Evolutionary conservation across 2,113 vertebrate genomes (phyloP).

Genomic region (Spea multiplicata): DNA sequence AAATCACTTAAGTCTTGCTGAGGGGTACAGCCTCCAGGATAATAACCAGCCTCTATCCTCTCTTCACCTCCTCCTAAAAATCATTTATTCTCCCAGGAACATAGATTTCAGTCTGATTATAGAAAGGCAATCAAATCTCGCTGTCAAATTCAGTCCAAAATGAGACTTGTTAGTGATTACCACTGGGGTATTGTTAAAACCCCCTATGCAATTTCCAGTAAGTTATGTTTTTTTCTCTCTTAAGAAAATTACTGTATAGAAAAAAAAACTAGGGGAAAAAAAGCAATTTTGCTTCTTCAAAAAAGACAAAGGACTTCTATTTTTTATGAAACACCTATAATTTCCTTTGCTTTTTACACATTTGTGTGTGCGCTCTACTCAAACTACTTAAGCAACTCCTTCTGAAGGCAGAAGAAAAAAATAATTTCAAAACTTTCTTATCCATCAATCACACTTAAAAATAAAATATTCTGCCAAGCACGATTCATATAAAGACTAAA

Average conservation of each 20-base stretch:
- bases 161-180: constrained; percentile 49
- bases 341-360: constrained; percentile 47
- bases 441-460: constrained; percentile 40
- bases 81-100: constrained; percentile 46
- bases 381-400: constrained; percentile 41
- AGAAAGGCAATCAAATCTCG: constrained; percentile 48
- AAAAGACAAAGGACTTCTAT: constrained; percentile 44
- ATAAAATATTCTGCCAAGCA: constrained; percentile 38
- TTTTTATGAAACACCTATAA: constrained; percentile 47
- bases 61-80: constrained; percentile 40
- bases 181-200: constrained; percentile 48
- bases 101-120: constrained; percentile 48
- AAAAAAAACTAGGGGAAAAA: constrained; percentile 22
- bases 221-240: constrained; percentile 37
- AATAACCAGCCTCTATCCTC: constrained; percentile 43
- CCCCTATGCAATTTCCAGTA: constrained; percentile 44
- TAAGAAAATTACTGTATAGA: constrained; percentile 47
- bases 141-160: constrained; percentile 49
- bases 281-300: constrained; percentile 47
- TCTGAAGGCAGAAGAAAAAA: constrained; percentile 28
- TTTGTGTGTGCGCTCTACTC: constrained; percentile 31
- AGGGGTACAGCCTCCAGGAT: constrained; percentile 39
- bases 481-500: constrained; percentile 18
- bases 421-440: constrained; percentile 40
- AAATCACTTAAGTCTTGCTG: constrained; percentile 22